Evolutionary conservation across 2,888 invertebrate genomes (phyloP), one percentile per base, ranked within the genome.

Genomic region (Megamerina dolium): DNA sequence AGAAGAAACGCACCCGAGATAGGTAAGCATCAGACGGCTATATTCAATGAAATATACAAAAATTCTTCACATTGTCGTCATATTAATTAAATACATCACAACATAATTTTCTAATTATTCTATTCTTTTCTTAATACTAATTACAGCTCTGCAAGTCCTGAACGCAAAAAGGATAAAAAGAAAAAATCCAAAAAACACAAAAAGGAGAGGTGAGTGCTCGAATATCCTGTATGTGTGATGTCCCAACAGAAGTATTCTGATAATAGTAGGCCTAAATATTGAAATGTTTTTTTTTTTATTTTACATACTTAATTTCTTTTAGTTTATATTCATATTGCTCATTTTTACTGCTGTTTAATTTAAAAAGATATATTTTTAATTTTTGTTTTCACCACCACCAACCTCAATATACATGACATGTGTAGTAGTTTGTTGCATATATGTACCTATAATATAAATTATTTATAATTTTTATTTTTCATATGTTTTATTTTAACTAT

Each of bases 121-220:
- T 23, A 8, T 8, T 8, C 23, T 23, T 6, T 8, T 23, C 6
- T 23, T 23, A 23, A 23, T 23, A 23, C 10, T 23, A 23, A 29
- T 51, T 52, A 1, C 49, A 87, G 87, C 61, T 77, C 80, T 33
- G 82, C 85, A 39, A 79, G 78, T 60, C 83, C 83, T 54, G 85
- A 85, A 61, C 76, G 79, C 19, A 86, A 82, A 70, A 82, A 80
- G 63, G 74, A 81, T 51, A 86, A 85, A 74, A 86, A 85, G 77
- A 87, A 85, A 74, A 86, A 84, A 66, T 79, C 83, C 0, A 86
- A 85, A 70, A 83, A 81, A 71, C 79, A 79, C 63, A 83, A 83
- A 69, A 83, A 80, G 70, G 82, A 83, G 56, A 83, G 81, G 84
- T 83, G 74, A 75, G 78, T 56, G n/a, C n/a, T n/a, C n/a, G n/a